phyloP scores from a whole-genome alignment of 2,113 vertebrate species.

The Trichechus manatus region DNA sequence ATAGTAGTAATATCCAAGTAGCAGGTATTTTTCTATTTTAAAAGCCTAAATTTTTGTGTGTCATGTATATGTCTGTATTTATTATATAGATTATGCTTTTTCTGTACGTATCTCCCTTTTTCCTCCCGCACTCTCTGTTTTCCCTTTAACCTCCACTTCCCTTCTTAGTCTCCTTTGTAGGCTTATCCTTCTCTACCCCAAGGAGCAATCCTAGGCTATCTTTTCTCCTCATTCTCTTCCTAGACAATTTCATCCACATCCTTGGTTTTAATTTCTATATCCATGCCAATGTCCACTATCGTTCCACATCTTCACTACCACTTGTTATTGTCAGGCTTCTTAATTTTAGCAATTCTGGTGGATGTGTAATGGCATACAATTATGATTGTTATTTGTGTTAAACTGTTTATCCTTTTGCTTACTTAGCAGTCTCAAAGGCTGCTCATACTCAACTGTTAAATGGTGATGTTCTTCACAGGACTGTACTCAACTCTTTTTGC shows the following conservation, averaged over 20 bases:
- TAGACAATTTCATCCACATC: neutral
- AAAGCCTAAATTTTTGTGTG: conserved; percentile 15
- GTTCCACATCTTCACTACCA: neutral
- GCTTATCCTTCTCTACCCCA: neutral
- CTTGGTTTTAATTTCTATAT: conserved; percentile 3
- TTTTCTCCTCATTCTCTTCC: conserved; percentile 2
- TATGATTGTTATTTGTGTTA: conserved; percentile 27
- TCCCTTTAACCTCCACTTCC: neutral
- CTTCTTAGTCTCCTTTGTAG: neutral
- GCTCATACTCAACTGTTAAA: neutral
- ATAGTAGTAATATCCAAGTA: neutral
- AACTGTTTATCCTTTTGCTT: neutral
- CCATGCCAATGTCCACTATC: neutral
- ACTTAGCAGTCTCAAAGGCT: conserved; percentile 23
- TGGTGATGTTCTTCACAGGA: neutral
- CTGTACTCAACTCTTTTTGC: neutral
- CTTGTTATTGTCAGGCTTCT: neutral
- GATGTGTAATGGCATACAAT: neutral
- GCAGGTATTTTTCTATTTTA: neutral
- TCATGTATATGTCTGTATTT: neutral
- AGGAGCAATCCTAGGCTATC: neutral
- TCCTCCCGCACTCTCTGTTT: neutral
- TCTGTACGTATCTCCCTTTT: neutral
- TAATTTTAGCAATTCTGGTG: conserved; percentile 18
- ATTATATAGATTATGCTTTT: neutral